Evolutionary conservation across 2,113 vertebrate genomes (phyloP).

Genomic region (Eublepharis macularius): DNA sequence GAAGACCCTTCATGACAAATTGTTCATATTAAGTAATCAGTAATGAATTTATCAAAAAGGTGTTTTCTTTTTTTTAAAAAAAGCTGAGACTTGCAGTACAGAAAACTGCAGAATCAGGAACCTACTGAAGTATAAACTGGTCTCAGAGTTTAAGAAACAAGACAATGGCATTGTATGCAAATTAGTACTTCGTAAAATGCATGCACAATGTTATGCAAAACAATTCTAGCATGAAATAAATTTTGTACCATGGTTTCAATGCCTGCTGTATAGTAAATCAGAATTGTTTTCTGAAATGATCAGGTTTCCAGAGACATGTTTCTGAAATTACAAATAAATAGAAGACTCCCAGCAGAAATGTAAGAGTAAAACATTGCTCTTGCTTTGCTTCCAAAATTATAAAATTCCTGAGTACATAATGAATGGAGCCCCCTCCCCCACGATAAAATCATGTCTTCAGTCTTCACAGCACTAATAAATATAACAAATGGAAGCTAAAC

Average conservation of each 20-base stretch:
- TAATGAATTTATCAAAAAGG: slow-evolving; percentile 66
- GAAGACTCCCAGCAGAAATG: slow-evolving; percentile 78
- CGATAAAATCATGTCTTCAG: slow-evolving; percentile 73
- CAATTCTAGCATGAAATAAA: slow-evolving; percentile 99
- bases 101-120: slow-evolving; percentile 67
- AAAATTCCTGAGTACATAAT: slow-evolving; percentile 67
- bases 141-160: slow-evolving; percentile 81
- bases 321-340: slow-evolving; percentile 79
- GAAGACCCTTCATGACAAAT: slow-evolving; percentile 78
- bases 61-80: slow-evolving; percentile 56
- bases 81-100: slow-evolving; percentile 73
- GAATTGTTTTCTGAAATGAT: slow-evolving; percentile 80
- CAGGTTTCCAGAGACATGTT: slow-evolving; percentile 75
- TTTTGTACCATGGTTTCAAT: slow-evolving; percentile 90
- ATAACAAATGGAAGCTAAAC: slow-evolving; percentile 71
- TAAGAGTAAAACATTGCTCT: slow-evolving; percentile 78
- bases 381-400: slow-evolving; percentile 80
- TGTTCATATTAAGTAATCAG: slow-evolving; percentile 81
- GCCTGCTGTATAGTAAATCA: slow-evolving; percentile 82
- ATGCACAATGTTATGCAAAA: slow-evolving; percentile 99
- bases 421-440: slow-evolving; percentile 75
- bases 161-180: slow-evolving; percentile 80
- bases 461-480: slow-evolving; percentile 71
- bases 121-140: slow-evolving; percentile 71
- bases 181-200: slow-evolving; percentile 93